phyloP scores from a whole-genome alignment of 2,888 invertebrate species.

The Stegana nigrithorax region DNA sequence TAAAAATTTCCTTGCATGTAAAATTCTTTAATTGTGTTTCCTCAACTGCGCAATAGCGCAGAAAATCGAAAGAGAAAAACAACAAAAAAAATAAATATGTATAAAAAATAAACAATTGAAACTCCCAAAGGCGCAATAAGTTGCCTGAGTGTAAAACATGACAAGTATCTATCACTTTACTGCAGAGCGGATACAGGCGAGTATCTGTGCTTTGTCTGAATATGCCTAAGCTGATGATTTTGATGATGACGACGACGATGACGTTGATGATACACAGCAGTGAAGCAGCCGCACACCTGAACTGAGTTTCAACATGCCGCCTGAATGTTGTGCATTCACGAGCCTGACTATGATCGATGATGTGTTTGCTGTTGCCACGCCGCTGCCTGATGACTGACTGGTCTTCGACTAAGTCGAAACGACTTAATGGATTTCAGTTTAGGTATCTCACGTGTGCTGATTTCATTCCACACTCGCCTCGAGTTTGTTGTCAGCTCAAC shows the following conservation, averaged over 20 bases:
- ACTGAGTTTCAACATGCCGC: not conserved
- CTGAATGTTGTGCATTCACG: not conserved
- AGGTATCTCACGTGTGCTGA: no score
- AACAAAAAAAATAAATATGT: no score
- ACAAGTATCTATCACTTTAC: not conserved
- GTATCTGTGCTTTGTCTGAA: not conserved
- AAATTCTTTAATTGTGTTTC: no score
- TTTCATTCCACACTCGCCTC: not conserved
- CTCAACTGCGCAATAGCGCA: no score
- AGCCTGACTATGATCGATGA: conserved; percentile 10
- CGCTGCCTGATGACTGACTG: no score
- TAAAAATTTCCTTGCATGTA: no score
- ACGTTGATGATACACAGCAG: no score
- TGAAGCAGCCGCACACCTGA: conserved; percentile 11
- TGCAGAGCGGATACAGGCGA: not conserved
- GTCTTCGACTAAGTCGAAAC: not conserved
- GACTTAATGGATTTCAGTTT: conserved; percentile 2
- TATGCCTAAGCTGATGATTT: not conserved
- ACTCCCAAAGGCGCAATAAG: not conserved
- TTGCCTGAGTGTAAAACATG: not conserved
- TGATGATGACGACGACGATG: conserved; percentile 3
- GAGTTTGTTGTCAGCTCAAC: not conserved
- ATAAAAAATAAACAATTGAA: no score
- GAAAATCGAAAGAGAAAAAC: no score
- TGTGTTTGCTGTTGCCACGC: no score